phyloP scores from a whole-genome alignment of 2,113 vertebrate genomes.

The Oryzias woworae region DNA sequence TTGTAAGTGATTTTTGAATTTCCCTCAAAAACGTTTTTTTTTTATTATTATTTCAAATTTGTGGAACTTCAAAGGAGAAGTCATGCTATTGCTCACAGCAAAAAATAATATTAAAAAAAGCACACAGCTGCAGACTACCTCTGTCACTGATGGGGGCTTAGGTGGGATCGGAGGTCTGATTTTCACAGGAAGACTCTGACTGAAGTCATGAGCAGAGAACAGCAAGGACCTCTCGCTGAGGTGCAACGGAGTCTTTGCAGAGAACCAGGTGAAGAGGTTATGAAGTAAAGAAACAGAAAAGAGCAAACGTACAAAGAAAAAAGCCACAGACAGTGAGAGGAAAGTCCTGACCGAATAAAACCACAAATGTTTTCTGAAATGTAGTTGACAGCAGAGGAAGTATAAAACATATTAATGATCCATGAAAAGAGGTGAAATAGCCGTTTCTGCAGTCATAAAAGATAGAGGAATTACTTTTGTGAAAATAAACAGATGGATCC shows the following conservation, averaged over 20 bases:
- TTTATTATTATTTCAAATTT: no score
- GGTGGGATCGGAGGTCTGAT: slow-evolving; percentile 72
- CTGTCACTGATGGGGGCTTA: slow-evolving; percentile 79
- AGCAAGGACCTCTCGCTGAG: slow-evolving; percentile 64
- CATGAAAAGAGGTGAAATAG: slow-evolving; percentile 1
- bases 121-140: slow-evolving; percentile 78
- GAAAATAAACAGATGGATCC: not conserved
- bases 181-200: slow-evolving; percentile 74
- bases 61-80: no score
- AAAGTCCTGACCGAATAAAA: slow-evolving; percentile 23
- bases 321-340: not conserved
- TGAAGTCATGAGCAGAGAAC: slow-evolving; percentile 67
- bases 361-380: slow-evolving; percentile 12
- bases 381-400: slow-evolving; percentile 4
- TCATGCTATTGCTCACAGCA: no score
- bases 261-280: slow-evolving; percentile 40
- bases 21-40: no score
- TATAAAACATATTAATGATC: not conserved
- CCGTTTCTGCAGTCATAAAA: not conserved
- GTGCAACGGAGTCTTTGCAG: slow-evolving; percentile 59
- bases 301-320: slow-evolving; percentile 27
- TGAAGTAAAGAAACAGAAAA: slow-evolving; percentile 42
- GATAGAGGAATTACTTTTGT: not conserved
- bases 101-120: no score
- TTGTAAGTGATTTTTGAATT: not conserved